Percentiles rank a stretch among this genome's conserved stretches.
These are phyloP conservation scores for Apus apus DNA, from an alignment of 2,113 vertebrate genomes.

Conservation along the genomic window DNA sequence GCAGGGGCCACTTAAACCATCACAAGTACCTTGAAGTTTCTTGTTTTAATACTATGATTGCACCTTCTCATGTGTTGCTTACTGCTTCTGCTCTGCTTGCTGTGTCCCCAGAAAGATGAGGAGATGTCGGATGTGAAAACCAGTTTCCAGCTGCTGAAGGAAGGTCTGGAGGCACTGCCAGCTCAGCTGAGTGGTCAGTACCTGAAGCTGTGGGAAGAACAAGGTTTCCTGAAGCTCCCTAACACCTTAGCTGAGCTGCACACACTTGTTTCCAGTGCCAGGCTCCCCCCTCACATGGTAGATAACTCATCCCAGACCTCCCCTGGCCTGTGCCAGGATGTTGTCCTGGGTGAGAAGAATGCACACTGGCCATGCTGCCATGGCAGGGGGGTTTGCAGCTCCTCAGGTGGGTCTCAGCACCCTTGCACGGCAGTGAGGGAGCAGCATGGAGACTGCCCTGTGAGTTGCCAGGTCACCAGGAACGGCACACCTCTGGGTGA, in stretches of 20 bases:
- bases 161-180: conserved; percentile 68
- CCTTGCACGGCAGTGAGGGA: background rate
- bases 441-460: accelerated
- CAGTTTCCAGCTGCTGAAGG: conserved; percentile 58
- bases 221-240: conserved; percentile 48
- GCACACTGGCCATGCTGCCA: background rate
- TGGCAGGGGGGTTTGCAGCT: background rate
- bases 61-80: background rate
- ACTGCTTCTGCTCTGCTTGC: background rate
- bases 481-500: background rate
- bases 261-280: background rate
- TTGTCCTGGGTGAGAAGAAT: background rate
- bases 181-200: conserved; percentile 67
- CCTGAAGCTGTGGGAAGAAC: conserved; percentile 63
- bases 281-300: background rate
- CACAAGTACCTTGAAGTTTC: background rate
- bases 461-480: background rate
- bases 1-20: no score
- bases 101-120: conserved; percentile 69
- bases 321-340: background rate
- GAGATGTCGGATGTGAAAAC: conserved; percentile 76
- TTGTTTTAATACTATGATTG: background rate
- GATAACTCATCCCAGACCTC: conserved; percentile 77
- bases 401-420: background rate
- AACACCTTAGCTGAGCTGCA: conserved; percentile 63